Conservation (phyloP, 2,113 vertebrate species). For the Cyprinodon tularosa region DNA sequence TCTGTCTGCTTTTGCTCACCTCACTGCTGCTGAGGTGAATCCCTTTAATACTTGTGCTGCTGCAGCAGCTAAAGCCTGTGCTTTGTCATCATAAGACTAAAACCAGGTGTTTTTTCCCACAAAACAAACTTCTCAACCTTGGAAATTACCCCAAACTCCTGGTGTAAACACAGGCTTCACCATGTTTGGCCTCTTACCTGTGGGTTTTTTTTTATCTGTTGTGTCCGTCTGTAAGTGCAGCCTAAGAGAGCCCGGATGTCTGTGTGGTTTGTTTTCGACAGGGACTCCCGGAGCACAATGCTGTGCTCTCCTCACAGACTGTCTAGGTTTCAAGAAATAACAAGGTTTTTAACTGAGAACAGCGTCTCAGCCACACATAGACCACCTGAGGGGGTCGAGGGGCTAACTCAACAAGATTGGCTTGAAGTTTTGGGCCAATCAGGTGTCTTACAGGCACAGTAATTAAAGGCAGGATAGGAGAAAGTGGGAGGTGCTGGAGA, state of each 20-base stretch:
- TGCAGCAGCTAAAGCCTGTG: neutral
- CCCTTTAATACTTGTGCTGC: slow-evolving; percentile 24
- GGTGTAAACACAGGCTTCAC: neutral
- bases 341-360: slow-evolving; percentile 74
- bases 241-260: neutral
- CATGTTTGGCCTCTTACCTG: slow-evolving; percentile 60
- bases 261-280: slow-evolving; percentile 14
- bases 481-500: slow-evolving; percentile 19
- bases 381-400: slow-evolving; percentile 56
- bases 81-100: slow-evolving; percentile 18
- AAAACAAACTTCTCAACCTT: slow-evolving; percentile 9
- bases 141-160: slow-evolving; percentile 8
- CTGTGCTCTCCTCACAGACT: slow-evolving; percentile 59
- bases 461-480: slow-evolving; percentile 62
- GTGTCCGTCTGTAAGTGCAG: slow-evolving; percentile 17
- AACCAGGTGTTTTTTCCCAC: slow-evolving; percentile 40
- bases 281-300: slow-evolving; percentile 42
- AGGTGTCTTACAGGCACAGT: slow-evolving; percentile 28
- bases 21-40: slow-evolving; percentile 10
- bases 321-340: slow-evolving; percentile 19
- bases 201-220: slow-evolving; percentile 9
- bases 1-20: neutral
- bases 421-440: slow-evolving; percentile 61
- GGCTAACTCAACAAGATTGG: slow-evolving; percentile 70
- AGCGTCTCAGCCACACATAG: slow-evolving; percentile 9